Conservation (phyloP, 2,888 invertebrate genomes). For the Sphaerophoria rueppellii region DNA sequence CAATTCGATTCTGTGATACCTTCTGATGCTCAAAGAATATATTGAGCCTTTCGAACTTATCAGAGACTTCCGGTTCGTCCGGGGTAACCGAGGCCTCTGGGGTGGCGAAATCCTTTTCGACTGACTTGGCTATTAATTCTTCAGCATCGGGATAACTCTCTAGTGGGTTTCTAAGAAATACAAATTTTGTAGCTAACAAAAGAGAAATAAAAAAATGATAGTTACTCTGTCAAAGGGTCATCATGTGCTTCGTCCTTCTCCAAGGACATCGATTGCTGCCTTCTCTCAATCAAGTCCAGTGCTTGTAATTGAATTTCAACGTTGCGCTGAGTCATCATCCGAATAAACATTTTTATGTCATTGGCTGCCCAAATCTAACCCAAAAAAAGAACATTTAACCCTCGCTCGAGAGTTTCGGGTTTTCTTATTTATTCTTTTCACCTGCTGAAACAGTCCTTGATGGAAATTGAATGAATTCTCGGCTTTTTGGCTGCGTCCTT, state of each 20-base stretch:
- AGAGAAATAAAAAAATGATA: conserved; percentile 40
- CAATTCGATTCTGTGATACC: conserved; percentile 55
- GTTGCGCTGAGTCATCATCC: conserved; percentile 96
- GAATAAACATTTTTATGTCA: conserved; percentile 93
- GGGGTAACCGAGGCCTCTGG: conserved; percentile 79
- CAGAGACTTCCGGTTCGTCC: conserved; percentile 77
- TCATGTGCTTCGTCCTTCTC: conserved; percentile 76
- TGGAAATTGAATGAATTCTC: conserved; percentile 85
- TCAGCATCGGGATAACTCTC: conserved; percentile 76
- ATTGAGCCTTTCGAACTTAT: conserved; percentile 81
- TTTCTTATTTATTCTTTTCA: conserved; percentile 57
- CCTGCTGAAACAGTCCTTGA: conserved; percentile 85
- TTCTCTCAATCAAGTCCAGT: conserved; percentile 91
- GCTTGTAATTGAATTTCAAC: conserved; percentile 95
- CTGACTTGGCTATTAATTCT: conserved; percentile 78
- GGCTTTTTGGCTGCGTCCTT: conserved; percentile 79
- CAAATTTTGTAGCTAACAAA: too few species aligned
- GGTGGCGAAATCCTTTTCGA: conserved; percentile 78
- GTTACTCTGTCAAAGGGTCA: conserved; percentile 62
- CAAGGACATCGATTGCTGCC: conserved; percentile 83
- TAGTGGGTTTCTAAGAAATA: conserved; percentile 72
- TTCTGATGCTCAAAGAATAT: conserved; percentile 80
- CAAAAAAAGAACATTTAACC: background rate
- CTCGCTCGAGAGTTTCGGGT: background rate
- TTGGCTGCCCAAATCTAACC: conserved; percentile 93